phyloP scores from a whole-genome alignment of 1,140 invertebrate species.

The Venturia canescens region DNA sequence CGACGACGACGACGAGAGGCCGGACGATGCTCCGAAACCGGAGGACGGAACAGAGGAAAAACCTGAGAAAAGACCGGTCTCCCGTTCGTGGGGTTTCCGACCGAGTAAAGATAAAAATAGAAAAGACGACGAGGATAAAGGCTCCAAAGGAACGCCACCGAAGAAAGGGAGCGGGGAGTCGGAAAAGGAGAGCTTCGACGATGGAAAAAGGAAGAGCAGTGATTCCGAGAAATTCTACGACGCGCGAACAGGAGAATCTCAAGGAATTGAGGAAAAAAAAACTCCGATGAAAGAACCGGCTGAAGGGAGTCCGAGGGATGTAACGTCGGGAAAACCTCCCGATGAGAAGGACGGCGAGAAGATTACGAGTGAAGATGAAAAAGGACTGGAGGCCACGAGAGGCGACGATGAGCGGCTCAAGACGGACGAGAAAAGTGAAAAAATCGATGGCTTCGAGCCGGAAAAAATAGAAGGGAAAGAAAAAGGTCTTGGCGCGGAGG shows the following conservation, averaged over 20 bases:
- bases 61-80: background rate
- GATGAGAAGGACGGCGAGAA: background rate
- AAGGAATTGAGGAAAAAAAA: slow-evolving; percentile 24
- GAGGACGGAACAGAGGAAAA: slow-evolving; percentile 16
- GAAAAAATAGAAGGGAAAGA: background rate
- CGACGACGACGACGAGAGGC: slow-evolving; percentile 11
- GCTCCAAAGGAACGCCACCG: slow-evolving; percentile 14
- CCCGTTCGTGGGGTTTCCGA: background rate
- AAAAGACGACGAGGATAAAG: slow-evolving; percentile 34
- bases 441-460: background rate
- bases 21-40: slow-evolving; percentile 28
- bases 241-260: background rate
- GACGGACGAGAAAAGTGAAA: background rate
- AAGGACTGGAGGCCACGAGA: slow-evolving; percentile 35
- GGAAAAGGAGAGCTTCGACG: slow-evolving; percentile 25
- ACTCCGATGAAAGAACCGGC: background rate
- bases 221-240: background rate
- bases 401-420: slow-evolving; percentile 7
- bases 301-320: background rate
- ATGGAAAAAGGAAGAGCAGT: background rate
- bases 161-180: slow-evolving; percentile 16
- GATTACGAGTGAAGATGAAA: background rate
- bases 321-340: background rate
- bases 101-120: background rate
- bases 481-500: slow-evolving; percentile 20